Percentiles rank a stretch among this genome's conserved stretches.
Conservation (phyloP, 1,140 invertebrate genomes). For the Drosophila grimshawi region DNA sequence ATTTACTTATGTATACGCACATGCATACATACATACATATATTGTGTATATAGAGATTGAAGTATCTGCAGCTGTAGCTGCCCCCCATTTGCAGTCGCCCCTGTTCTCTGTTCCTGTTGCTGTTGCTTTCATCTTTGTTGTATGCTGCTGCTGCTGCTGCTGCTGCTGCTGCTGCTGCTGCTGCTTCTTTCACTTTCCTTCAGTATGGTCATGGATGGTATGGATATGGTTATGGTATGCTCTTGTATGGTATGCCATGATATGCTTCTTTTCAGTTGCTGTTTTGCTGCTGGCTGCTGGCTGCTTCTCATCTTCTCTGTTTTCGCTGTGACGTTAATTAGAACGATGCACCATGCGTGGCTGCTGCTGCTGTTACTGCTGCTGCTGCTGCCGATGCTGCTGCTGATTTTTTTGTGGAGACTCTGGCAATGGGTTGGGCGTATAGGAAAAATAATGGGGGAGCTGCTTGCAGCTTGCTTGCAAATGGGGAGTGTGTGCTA, state of each 20-base stretch:
- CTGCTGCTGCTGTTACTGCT: conserved; percentile 51
- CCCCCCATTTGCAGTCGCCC: conserved; percentile 19
- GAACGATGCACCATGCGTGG: conserved; percentile 70
- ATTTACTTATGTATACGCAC: background rate
- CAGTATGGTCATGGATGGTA: background rate
- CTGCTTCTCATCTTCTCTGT: conserved; percentile 29
- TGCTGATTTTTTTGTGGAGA: conserved; percentile 4
- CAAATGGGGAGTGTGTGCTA: conserved; percentile 23
- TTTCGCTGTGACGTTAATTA: conserved; percentile 68
- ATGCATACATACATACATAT: conserved; percentile 35
- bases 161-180: conserved; percentile 12
- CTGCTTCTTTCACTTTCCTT: conserved; percentile 39
- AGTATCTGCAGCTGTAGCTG: conserved; percentile 49
- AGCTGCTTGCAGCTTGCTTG: conserved; percentile 14
- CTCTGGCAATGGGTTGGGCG: background rate
- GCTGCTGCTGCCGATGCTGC: conserved; percentile 52
- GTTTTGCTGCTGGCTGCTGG: background rate
- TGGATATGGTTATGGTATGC: conserved; percentile 20
- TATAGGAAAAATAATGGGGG: background rate
- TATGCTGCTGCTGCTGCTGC: conserved; percentile 9
- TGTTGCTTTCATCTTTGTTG: conserved; percentile 56
- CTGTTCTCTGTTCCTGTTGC: background rate
- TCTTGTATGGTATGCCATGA: conserved; percentile 18
- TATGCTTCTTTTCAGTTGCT: background rate
- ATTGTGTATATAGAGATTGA: conserved; percentile 23